phyloP scores from a whole-genome alignment of 2,888 invertebrate genomes.

The Hermaeophaga mercurialis region DNA sequence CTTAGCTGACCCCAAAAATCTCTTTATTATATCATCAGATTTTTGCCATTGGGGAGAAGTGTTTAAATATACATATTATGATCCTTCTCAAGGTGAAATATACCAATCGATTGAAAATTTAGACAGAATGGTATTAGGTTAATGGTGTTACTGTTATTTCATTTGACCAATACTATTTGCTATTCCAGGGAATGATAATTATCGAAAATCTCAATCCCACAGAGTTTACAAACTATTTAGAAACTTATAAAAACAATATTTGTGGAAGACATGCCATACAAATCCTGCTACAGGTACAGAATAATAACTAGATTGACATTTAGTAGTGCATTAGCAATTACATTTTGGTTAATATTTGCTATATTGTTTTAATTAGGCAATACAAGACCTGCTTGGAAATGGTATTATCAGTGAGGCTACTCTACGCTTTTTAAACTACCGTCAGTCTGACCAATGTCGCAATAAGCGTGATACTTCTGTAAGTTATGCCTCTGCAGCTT shows the following conservation, averaged over 20 bases:
- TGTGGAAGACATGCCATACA: conserved; percentile 99
- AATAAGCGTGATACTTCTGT: conserved; percentile 93
- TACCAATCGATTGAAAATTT: conserved; percentile 93
- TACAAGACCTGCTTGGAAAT: conserved; percentile 66
- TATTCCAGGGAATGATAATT: conserved; percentile 91
- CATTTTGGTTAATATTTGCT: no score
- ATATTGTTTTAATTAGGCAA: conserved; percentile 61
- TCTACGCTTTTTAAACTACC: conserved; percentile 93
- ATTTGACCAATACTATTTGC: conserved; percentile 15
- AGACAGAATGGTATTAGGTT: conserved; percentile 82
- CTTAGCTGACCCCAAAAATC: conserved; percentile 89
- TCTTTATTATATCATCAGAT: conserved; percentile 97
- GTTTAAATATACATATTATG: conserved; percentile 87
- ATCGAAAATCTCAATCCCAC: conserved; percentile 90
- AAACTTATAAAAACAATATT: conserved; percentile 97
- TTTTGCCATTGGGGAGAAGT: conserved; percentile 99
- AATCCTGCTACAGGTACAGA: conserved; percentile 90
- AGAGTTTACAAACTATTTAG: conserved; percentile 91
- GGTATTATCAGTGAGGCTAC: conserved; percentile 64
- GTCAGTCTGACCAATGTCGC: conserved; percentile 94
- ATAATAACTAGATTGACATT: no score
- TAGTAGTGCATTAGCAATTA: no score
- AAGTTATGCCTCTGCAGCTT: conserved; percentile 94
- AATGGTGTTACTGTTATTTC: not conserved
- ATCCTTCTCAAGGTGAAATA: conserved; percentile 80